These are phyloP conservation scores for Amblyopsis rosae DNA, from an alignment of 2,113 vertebrate genomes.

Conservation along the genomic window DNA sequence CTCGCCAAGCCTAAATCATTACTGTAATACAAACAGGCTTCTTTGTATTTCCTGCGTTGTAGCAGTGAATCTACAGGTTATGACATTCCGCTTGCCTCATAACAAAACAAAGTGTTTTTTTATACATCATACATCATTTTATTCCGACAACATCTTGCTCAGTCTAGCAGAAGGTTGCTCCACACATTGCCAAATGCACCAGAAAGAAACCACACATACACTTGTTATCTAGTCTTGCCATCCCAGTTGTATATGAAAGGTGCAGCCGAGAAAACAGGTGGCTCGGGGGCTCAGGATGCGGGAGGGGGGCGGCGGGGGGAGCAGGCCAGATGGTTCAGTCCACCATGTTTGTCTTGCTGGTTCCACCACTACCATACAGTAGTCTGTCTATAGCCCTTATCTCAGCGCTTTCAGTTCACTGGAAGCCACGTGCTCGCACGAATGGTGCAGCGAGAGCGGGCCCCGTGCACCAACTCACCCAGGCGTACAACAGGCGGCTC, in stretches of 20 bases:
- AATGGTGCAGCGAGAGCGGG: no score
- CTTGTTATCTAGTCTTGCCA: conserved; percentile 37
- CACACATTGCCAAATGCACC: conserved; percentile 36
- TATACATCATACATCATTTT: no score
- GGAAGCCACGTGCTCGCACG: no score
- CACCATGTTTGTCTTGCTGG: conserved; percentile 55
- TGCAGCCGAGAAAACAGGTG: conserved; percentile 57
- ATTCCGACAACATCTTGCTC: conserved; percentile 11
- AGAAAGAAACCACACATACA: conserved; percentile 4
- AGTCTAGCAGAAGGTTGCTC: neutral
- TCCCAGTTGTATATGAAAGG: conserved; percentile 37
- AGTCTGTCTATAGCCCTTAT: conserved; percentile 15
- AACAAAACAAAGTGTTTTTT: no score
- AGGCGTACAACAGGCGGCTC: neutral
- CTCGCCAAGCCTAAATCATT: no score
- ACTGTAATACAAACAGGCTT: no score
- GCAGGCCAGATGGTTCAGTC: conserved; percentile 69
- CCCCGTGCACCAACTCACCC: no score
- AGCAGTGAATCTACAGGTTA: no score
- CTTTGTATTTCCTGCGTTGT: no score
- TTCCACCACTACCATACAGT: conserved; percentile 36
- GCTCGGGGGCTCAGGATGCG: conserved; percentile 52
- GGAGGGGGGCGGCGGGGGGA: conserved; percentile 16
- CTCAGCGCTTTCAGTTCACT: conserved; percentile 9
- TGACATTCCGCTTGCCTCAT: no score